Evolutionary conservation across 2,113 vertebrate species (phyloP).

Genomic region (Opisthocomus hoazin): DNA sequence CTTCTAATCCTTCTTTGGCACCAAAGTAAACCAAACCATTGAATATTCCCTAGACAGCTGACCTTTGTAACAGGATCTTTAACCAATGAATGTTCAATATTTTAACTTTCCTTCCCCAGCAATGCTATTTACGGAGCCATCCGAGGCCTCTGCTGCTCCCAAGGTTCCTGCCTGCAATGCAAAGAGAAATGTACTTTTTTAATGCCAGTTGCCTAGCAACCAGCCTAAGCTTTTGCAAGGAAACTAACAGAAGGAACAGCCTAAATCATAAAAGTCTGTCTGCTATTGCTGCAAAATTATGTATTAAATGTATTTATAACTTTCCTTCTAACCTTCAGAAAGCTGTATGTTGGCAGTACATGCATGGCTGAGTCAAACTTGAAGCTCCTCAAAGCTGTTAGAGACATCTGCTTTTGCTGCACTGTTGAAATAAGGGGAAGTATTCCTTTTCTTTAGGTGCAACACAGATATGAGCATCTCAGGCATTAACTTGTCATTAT

Average conservation of each 20-base stretch:
- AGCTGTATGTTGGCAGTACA: background rate
- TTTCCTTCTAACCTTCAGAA: constrained; percentile 40
- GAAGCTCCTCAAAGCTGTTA: constrained; percentile 12
- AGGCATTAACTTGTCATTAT: background rate
- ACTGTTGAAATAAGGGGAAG: background rate
- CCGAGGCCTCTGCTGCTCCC: constrained; percentile 46
- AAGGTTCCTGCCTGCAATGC: constrained; percentile 50
- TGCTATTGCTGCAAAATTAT: constrained; percentile 39
- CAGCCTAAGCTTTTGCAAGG: constrained; percentile 59
- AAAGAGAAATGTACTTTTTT: constrained; percentile 54
- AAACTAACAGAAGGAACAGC: constrained; percentile 59
- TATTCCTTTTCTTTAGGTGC: background rate
- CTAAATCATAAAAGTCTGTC: constrained; percentile 59
- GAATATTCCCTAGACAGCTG: background rate
- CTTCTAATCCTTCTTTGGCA: background rate
- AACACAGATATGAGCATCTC: background rate
- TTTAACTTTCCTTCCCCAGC: constrained; percentile 50
- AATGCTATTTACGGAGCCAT: constrained; percentile 74
- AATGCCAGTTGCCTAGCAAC: constrained; percentile 75
- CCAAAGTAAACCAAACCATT: constrained; percentile 27
- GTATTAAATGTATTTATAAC: constrained; percentile 32
- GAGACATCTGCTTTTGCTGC: constrained; percentile 7
- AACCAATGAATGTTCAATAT: constrained; percentile 52
- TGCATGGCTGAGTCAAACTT: background rate
- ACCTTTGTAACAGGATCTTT: constrained; percentile 54